Base-by-base conservation (phyloP, 2,797 vertebrate species). In the Gallinago nigripennis region DNA sequence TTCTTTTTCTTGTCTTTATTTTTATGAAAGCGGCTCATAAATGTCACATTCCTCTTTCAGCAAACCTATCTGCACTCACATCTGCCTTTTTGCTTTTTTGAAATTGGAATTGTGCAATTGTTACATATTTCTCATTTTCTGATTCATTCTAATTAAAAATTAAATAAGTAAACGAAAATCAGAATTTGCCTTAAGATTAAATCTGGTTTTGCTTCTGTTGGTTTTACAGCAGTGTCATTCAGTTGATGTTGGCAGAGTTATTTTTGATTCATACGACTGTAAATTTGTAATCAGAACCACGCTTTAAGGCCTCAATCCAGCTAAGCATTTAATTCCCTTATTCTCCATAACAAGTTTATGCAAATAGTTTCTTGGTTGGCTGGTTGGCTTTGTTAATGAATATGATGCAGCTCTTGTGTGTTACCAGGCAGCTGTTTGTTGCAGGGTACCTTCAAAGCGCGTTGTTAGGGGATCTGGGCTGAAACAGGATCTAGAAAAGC, bases 251-350 rank as follows among this genome's bases (percentile, higher is more conserved):
- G 58, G 33, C 65, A 54, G 75, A 70, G 58, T 66, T 35, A 68
- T 56, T 88, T 83, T 60, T 72, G 69, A 58, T 88, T 60, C 21
- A 27, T 39, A 41, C 1, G 18, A 60, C 23, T 68, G 64, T 75
- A 73, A 68, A 81, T 87, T 69, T 16, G 5, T 84, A 71, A 72
- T 41, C 72, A 91, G 64, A 82, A 60, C 45, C 41, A 37, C 31
- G 58, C 63, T 68, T 76, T 33, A 68, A 82, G 68, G 48, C 84
- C 64, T 69, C 80, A 54, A 6, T 68, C 72, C 72, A 80, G 63
- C 54, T 86, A 86, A 88, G 87, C 45, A 41, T 79, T 88, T 91
- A 91, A 91, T 90, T 92, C 69, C 65, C 65, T 64, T 77, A 45
- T 77, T 81, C 70, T 65, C 75, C 13, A 5, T 84, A 72, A 89